Base-by-base conservation (phyloP, 2,888 invertebrate genomes). In the Vandiemenella viatica region DNA sequence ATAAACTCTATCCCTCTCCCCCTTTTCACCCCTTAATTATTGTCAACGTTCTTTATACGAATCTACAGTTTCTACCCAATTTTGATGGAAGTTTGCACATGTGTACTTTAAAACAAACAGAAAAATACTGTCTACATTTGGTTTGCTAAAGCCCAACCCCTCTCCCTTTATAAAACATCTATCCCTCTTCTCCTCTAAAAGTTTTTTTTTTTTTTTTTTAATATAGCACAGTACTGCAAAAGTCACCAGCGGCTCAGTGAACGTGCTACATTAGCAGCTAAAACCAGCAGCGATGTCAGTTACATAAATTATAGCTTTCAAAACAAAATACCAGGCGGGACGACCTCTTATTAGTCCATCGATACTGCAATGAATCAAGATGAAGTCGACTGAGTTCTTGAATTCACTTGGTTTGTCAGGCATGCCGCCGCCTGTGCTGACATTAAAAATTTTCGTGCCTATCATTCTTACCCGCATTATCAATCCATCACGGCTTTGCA, bases 391-490 rank as follows among this genome's bases (percentile, higher is more conserved):
- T 13, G 55, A 58, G 51, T 58, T 59, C 46, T 56, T 58, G 37
- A 58, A 58, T 52, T 58, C 57, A 48, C 41, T 60, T 2, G 55
- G 60, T 51, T 44, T 55, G 32, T 55, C 56, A 46, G 58, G 58
- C n/a, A 48, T 59, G 41, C 57, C 59, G 46, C 56, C 57, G 17
- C 61, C 60, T 43, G 44, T 48, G 49, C 53, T 59, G 44, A 37
- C 21, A 54, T 52, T 61, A 44, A 61, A 61, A 53, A 51, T 62
- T 56, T 58, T 59, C 17, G 47, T 54, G 19, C 52, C 50, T 16
- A 56, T 61, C 16, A 61, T 62, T 49, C 20, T 61, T 43, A 52
- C 60, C 17, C 57, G 60, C 53, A 62, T 62, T 48, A 49, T 60
- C 22, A 58, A 60, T 52, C 60, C 56, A 50, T 55, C 58, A 49